Evolutionary conservation across 2,888 invertebrate species (phyloP), one percentile per base, ranked within the genome.

Genomic region (Aplocera efformata): DNA sequence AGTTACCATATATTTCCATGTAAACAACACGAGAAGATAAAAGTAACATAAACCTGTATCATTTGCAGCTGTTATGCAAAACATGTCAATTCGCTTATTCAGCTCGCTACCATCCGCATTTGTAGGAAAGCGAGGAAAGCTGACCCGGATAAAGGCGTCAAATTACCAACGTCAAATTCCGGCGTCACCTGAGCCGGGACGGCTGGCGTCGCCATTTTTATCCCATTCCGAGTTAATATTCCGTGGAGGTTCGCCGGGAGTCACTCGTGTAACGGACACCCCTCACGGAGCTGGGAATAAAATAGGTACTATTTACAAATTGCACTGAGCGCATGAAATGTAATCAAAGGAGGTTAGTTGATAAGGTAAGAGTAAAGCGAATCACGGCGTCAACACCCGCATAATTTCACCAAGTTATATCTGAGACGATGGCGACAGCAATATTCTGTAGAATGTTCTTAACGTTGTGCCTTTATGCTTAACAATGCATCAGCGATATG

Each of bases 111-210:
- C 67, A 66, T 64, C 64, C 65, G 60, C 65, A 72, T 79, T 79
- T 75, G 75, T 72, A 58, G 63, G 63, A 63, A 74, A 70, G 69
- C 67, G 71, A 58, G 63, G 63, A 63, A 74, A 70, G 69, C 67
- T 72, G 75, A 76, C 74, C 79, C 75, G 77, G 77, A 81, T 81
- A 81, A 79, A 79, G 72, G 77, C 78, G 71, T 80, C 80, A 79
- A 79, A 81, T 81, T 79, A 79, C 79, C 71, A 69, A 70, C 77
- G 80, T 81, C 78, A 79, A 78, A 79, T 77, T 79, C 77, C 67
- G 60, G 63, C 63, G 78, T 79, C 79, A 82, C 81, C 81, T 81
- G 81, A 80, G 75, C 76, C 66, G 62, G 69, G 55, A 52, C 61
- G 62, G 59, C 61, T 62, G 63, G 61, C 63, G 67, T 56, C 67